phyloP scores from a whole-genome alignment of 2,888 invertebrate species.

The Amblyjoppa fuscipennis region DNA sequence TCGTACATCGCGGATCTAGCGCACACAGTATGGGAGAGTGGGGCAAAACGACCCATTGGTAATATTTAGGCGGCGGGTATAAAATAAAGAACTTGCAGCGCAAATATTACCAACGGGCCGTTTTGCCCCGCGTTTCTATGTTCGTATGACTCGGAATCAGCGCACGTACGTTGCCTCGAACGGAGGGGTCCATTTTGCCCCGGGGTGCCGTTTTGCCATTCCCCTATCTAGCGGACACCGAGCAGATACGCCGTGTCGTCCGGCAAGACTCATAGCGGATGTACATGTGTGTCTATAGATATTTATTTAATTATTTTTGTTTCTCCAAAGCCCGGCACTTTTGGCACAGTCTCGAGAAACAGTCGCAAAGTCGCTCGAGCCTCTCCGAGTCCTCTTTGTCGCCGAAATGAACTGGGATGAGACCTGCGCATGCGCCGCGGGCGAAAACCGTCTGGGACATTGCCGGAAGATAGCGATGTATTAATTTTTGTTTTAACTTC shows the following conservation, averaged over 20 bases:
- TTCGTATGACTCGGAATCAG: constrained; percentile 12
- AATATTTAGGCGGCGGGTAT: too few species aligned
- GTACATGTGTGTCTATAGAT: background rate
- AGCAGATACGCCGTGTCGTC: constrained; percentile 11
- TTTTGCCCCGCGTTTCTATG: too few species aligned
- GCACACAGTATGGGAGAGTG: background rate
- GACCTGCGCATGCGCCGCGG: background rate
- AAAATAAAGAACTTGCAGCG: too few species aligned
- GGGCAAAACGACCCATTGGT: too few species aligned
- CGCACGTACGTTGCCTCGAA: background rate
- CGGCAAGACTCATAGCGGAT: background rate
- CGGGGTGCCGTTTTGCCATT: too few species aligned
- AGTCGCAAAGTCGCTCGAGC: constrained; percentile 17
- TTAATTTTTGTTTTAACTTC: background rate
- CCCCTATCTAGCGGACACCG: background rate
- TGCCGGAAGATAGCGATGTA: background rate
- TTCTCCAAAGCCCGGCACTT: background rate
- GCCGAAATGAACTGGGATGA: constrained; percentile 3
- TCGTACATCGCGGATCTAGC: too few species aligned
- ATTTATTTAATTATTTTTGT: background rate
- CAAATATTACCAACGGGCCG: too few species aligned
- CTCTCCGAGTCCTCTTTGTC: background rate
- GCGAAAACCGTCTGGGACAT: background rate
- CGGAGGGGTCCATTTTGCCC: too few species aligned
- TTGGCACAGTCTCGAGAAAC: background rate